Evolutionary conservation across 2,113 vertebrate species (phyloP).

Genomic region (Microcebus griseorufus): DNA sequence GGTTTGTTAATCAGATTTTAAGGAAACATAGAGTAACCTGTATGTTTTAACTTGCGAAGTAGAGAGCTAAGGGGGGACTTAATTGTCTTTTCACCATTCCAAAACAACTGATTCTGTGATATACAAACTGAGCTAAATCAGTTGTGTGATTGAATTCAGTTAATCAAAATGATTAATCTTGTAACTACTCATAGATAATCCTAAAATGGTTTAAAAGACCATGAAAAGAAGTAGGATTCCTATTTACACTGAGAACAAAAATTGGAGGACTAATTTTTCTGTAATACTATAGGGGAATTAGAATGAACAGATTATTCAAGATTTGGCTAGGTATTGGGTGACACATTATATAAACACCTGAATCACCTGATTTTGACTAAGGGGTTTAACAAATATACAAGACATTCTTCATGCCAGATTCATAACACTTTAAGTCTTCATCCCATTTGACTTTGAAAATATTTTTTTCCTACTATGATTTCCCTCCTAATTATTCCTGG

Average conservation of each 20-base stretch:
- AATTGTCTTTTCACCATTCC: not conserved
- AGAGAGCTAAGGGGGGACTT: not conserved
- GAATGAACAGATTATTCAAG: not conserved
- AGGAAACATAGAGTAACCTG: not conserved
- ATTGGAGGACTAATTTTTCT: not conserved
- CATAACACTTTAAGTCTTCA: not conserved
- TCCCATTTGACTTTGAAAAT: not conserved
- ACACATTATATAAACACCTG: not conserved
- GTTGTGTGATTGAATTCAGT: not conserved
- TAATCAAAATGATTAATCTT: not conserved
- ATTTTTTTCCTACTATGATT: not conserved
- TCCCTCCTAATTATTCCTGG: not conserved
- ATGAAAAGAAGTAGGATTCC: not conserved
- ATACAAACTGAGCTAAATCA: not conserved
- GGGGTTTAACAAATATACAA: no score
- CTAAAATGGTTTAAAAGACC: not conserved
- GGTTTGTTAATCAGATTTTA: not conserved
- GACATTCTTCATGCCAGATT: not conserved
- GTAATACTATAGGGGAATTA: not conserved
- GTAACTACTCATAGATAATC: not conserved
- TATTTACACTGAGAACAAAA: not conserved
- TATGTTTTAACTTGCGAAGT: not conserved
- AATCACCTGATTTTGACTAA: no score
- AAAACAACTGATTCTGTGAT: not conserved
- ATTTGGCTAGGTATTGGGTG: not conserved